These are phyloP conservation scores for Ancistrus triradiatus DNA, from an alignment of 2,113 vertebrate genomes.

Conservation along the genomic window DNA sequence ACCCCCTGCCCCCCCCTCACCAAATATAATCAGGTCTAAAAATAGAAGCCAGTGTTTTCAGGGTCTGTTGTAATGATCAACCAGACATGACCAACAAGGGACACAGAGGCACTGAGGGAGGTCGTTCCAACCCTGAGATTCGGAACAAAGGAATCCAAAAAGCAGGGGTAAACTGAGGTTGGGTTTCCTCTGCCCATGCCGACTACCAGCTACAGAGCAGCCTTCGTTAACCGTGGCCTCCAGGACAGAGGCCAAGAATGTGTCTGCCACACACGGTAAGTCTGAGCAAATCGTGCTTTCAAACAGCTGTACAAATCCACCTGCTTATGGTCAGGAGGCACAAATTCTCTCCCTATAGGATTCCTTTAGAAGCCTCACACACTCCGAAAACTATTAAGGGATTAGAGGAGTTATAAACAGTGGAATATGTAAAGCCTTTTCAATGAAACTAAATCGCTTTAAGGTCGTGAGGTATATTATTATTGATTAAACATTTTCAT, in stretches of 20 bases:
- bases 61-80: conserved; percentile 31
- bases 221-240: neutral
- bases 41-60: conserved; percentile 47
- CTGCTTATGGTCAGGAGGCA: conserved; percentile 13
- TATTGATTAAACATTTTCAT: too few relatives aligned
- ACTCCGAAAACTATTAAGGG: neutral
- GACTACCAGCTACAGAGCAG: conserved; percentile 17
- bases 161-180: conserved; percentile 5
- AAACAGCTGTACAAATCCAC: conserved; percentile 17
- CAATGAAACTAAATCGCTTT: neutral
- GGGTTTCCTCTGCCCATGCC: conserved; percentile 10
- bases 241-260: conserved; percentile 51
- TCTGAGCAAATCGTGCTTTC: neutral
- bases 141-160: neutral
- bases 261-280: conserved; percentile 65
- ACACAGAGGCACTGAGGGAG: conserved; percentile 1
- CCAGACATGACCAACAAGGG: neutral
- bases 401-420: neutral
- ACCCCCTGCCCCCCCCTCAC: conserved; percentile 27
- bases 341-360: neutral
- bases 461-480: too few relatives aligned
- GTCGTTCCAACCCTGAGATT: conserved; percentile 8
- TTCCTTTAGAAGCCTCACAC: too few relatives aligned
- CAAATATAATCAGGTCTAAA: conserved; percentile 50
- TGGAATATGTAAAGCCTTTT: neutral